These are phyloP conservation scores for Apamea monoglypha DNA, from an alignment of 2,888 invertebrate genomes.

Conservation along the genomic window DNA sequence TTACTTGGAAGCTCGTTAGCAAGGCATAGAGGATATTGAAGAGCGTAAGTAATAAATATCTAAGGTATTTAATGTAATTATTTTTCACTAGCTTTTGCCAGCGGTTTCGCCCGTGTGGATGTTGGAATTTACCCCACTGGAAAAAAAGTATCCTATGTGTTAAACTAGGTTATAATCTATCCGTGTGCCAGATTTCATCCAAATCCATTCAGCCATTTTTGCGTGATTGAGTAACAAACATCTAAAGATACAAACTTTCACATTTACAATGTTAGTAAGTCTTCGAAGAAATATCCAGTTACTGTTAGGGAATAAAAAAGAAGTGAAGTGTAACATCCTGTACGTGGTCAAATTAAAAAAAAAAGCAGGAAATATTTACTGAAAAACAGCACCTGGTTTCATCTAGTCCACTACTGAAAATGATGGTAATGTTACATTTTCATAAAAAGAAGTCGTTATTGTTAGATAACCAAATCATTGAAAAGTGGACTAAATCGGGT, in stretches of 20 bases:
- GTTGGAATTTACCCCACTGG: not conserved
- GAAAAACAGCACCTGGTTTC: not conserved
- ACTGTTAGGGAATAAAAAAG: not conserved
- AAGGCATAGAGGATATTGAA: not conserved
- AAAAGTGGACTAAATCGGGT: not conserved
- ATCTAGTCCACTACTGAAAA: not conserved
- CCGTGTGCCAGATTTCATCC: not conserved
- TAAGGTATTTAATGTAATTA: not conserved
- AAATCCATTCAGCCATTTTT: not conserved
- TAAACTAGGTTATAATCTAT: not conserved
- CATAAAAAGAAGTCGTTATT: not conserved
- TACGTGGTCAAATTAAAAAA: not conserved
- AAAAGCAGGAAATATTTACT: not conserved
- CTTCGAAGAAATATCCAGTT: not conserved
- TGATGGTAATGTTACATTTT: not conserved
- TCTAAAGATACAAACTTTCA: not conserved
- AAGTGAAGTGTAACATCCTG: not conserved
- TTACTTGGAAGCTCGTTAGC: conserved; percentile 51
- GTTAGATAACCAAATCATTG: not conserved
- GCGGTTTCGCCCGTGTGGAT: not conserved
- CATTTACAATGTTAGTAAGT: not conserved
- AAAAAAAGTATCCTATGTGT: not conserved
- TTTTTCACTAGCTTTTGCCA: not conserved
- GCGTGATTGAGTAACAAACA: not conserved
- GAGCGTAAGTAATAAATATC: not conserved